Evolutionary conservation across 2,113 vertebrate genomes (phyloP).

Genomic region (Opisthocomus hoazin): DNA sequence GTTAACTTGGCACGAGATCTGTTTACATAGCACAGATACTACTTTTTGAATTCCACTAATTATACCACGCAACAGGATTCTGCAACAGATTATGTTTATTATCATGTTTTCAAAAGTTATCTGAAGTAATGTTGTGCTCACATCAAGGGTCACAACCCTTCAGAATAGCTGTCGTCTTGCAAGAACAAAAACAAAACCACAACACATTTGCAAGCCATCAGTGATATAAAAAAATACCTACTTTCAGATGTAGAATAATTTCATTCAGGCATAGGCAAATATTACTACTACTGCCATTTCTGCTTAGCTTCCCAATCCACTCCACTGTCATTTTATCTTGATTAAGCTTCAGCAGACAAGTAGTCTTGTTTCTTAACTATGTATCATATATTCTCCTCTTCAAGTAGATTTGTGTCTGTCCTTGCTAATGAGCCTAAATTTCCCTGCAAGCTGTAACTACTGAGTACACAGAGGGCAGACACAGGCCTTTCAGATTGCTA

Average conservation of each 20-base stretch:
- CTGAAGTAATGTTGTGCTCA: background rate
- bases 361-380: background rate
- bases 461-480: background rate
- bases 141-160: background rate
- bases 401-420: background rate
- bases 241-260: background rate
- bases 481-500: background rate
- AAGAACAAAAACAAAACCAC: background rate
- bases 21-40: background rate
- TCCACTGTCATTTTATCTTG: background rate
- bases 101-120: background rate
- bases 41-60: background rate
- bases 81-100: background rate
- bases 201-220: background rate
- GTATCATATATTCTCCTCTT: background rate
- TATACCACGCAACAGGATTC: background rate
- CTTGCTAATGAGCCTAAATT: background rate
- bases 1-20: background rate
- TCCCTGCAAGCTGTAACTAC: background rate
- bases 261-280: background rate
- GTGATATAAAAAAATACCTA: background rate
- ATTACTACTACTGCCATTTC: background rate
- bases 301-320: background rate
- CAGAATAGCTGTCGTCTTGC: background rate
- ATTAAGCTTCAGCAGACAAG: background rate